Conservation (phyloP, 2,113 vertebrate species). For the Gavia stellata region DNA sequence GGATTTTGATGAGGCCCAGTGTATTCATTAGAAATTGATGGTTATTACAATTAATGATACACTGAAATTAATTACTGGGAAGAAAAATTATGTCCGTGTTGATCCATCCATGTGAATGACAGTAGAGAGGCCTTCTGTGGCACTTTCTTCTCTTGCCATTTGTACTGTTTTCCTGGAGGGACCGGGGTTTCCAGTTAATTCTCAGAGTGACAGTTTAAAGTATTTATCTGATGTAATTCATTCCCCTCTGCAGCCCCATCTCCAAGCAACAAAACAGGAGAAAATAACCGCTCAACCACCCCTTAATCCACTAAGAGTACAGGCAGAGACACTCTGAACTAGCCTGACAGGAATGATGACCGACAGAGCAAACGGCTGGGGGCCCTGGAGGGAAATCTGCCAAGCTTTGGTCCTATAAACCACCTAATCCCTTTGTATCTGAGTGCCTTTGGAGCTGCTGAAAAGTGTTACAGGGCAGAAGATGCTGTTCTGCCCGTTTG, state of each 20-base stretch:
- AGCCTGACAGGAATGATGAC: constrained; percentile 54
- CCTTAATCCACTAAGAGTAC: background rate
- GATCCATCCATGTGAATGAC: background rate
- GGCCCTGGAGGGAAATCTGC: constrained; percentile 27
- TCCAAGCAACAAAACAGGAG: constrained; percentile 30
- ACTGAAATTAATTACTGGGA: constrained; percentile 20
- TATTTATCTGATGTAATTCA: background rate
- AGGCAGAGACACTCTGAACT: constrained; percentile 39
- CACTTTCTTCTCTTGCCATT: background rate
- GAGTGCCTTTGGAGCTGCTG: background rate
- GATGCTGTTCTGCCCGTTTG: background rate
- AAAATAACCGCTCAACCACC: background rate
- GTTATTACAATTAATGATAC: constrained; percentile 42
- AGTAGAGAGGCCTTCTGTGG: background rate
- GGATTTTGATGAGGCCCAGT: background rate
- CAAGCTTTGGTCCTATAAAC: background rate
- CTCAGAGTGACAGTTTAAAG: background rate
- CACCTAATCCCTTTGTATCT: background rate
- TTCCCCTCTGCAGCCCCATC: constrained; percentile 15
- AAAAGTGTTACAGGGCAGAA: background rate
- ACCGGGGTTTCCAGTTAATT: background rate
- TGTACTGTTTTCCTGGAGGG: background rate
- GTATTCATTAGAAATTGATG: constrained; percentile 15
- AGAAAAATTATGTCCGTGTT: background rate
- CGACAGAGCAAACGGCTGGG: background rate